A percentile compares a stretch with the other conserved stretches of the same genome.
phyloP scores from a whole-genome alignment of 2,113 vertebrate genomes.

The Laticauda laticaudata region DNA sequence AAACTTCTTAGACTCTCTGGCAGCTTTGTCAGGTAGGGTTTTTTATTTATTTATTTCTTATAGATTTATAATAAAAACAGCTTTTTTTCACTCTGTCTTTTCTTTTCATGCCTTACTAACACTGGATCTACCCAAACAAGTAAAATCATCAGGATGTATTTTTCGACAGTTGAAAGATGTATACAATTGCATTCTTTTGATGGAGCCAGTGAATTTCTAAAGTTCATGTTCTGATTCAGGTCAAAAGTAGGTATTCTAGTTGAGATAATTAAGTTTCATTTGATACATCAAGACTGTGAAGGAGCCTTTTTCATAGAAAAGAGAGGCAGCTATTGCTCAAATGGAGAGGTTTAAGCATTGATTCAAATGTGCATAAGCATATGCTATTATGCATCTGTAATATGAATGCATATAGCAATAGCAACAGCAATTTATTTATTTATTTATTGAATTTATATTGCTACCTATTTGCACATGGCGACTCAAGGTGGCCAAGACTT shows the following conservation, averaged over 20 bases:
- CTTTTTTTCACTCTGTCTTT: background rate
- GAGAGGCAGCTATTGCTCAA: background rate
- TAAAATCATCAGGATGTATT: conserved; percentile 1
- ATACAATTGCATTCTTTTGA: conserved; percentile 5
- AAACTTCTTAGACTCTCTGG: background rate
- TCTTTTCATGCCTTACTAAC: background rate
- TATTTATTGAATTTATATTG: too few species aligned
- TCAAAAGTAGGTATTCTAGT: background rate
- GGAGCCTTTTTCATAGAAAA: background rate
- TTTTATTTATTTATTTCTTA: background rate
- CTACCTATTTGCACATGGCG: too few species aligned
- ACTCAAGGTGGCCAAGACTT: too few species aligned
- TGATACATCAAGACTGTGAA: too few species aligned
- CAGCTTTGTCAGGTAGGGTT: background rate
- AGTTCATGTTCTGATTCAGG: conserved; percentile 16
- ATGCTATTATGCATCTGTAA: background rate
- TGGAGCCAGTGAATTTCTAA: background rate
- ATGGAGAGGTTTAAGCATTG: background rate
- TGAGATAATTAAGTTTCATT: background rate
- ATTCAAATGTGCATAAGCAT: background rate
- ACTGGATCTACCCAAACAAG: background rate
- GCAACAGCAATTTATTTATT: too few species aligned
- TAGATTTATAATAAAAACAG: background rate
- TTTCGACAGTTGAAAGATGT: background rate
- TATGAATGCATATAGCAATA: background rate